Evolutionary conservation across 2,113 vertebrate species (phyloP), one percentile per base, ranked within the genome.

Genomic region (Laterallus jamaicensis): DNA sequence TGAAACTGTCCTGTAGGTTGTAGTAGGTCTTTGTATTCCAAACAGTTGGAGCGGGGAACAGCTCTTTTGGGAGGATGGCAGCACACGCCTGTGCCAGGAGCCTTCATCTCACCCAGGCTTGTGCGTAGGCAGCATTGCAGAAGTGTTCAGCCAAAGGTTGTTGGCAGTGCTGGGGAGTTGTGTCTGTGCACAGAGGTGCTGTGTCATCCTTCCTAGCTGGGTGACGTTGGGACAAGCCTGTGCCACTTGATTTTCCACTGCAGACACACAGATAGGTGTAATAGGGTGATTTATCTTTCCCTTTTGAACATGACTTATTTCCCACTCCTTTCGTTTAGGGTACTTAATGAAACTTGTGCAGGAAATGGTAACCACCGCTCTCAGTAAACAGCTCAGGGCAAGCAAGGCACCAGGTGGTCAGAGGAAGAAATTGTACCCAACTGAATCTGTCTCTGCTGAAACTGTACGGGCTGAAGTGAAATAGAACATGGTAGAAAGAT

Each of bases 281-380:
- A 59, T 39, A 32, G 22, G 7, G 5, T 55, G 28, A 75, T 94
- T 87, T 78, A 7, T 85, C 67, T 75, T 78, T 89, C 69, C 49
- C 58, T 79, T 82, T 79, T 50, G 63, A 52, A 32, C 58, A 5
- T 2, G 8, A 2, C 47, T 68, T 68, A 0, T 92, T 92, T 92
- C 69, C 81, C 5, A 11, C 32, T 52, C 52, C 20, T 32, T 94
- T 91, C 25, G 71, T 82, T 64, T 44, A 68, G 31, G 28, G 11
- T 15, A 55, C 40, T 62, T 96, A 84, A 82, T 94, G 77, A 87
- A 88, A 64, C 47, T 55, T 84, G 35, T 87, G 74, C 84, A 95
- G 90, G 90, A 94, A 94, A 50, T 58, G 32, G 60, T 85, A 37
- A 82, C 22, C 66, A 62, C 26, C 1, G 4, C 10, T 93, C 21